Evolutionary conservation across 1,140 invertebrate genomes (phyloP), one percentile per base, ranked within the genome.

Genomic region (Laodelphax striatellus): DNA sequence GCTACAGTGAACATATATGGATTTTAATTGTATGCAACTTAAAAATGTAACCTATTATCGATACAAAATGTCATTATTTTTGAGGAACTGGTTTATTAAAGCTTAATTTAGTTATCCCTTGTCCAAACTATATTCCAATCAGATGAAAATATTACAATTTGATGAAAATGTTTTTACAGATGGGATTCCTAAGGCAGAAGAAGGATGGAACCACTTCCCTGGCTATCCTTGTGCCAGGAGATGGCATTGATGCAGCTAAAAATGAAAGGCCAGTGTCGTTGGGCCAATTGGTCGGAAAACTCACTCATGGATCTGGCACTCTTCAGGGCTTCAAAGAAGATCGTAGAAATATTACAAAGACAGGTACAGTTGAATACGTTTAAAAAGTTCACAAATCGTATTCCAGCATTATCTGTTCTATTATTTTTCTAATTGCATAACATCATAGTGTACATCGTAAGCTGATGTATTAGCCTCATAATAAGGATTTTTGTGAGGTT

Each of bases 171-270:
- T 57, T 64, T 60, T 69, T 70, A 22, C 65, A 87, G 75, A 84
- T 93, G 82, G 89, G 88, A 41, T 94, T 91, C 66, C 72, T 94
- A 24, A 74, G 89, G 14, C 85, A 90, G 66, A 79, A 82, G 60
- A 81, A 84, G 62, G 90, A 94, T 74, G 92, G 91, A 5, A 88
- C 81, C 0, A 96, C 94, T 0, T 88, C 91, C 52, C 71, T 97
- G n/a, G 86, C 89, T 65, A 83, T 98, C 56, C 77, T 97, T 13
- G 86, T 91, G 16, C 85, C 88, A 43, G 87, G 87, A 55, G 83
- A 88, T 68, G 84, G 84, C 10, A 80, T 83, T 2, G 79, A 80
- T 55, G 78, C 81, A 1, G 78, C 81, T 19, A 85, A 80, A 0
- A 82, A 86, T 66, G 88, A 92, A 68, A 80, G 83, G 62, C 85